Percentiles rank a stretch among this genome's conserved stretches.
These are phyloP conservation scores for Heliopora coerulea DNA, from an alignment of 92 coral and sea anemone species.

Conservation along the genomic window DNA sequence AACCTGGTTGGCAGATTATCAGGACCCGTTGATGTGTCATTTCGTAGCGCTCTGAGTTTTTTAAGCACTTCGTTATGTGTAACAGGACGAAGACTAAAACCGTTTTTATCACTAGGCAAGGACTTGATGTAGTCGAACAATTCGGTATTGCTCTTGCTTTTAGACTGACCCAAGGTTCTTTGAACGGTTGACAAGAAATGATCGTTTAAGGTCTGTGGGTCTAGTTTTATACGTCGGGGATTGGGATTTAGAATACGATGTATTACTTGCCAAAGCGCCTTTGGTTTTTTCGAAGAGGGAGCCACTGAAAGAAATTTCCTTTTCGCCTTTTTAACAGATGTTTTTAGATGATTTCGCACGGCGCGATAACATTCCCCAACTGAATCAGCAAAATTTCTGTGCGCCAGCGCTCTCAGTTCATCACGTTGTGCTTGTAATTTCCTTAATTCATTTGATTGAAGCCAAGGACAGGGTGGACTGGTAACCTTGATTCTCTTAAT, in stretches of 20 bases:
- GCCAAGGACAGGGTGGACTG: no score
- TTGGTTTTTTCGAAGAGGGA: slow-evolving; percentile 7
- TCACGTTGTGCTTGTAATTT: no score
- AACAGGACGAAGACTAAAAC: slow-evolving; percentile 3
- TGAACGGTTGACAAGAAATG: slow-evolving; percentile 1
- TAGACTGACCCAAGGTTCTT: neutral
- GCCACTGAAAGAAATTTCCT: neutral
- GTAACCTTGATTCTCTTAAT: no score
- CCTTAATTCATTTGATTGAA: no score
- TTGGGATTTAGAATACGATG: neutral
- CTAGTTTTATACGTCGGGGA: neutral
- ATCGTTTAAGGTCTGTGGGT: neutral
- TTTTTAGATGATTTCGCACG: neutral
- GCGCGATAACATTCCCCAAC: neutral
- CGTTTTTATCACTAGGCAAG: slow-evolving; percentile 2
- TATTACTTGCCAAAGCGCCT: neutral
- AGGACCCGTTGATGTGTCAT: slow-evolving; percentile 5
- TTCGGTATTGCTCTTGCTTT: neutral
- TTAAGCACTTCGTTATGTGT: slow-evolving; percentile 1
- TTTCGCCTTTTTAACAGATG: slow-evolving; percentile 1
- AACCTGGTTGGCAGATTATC: neutral
- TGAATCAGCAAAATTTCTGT: neutral
- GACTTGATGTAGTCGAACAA: neutral
- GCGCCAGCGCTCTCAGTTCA: no score
- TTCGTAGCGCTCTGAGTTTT: neutral